Evolutionary conservation across 1,140 invertebrate species (phyloP), one percentile per base, ranked within the genome.

Genomic region (Leptestheria dahalacensis): DNA sequence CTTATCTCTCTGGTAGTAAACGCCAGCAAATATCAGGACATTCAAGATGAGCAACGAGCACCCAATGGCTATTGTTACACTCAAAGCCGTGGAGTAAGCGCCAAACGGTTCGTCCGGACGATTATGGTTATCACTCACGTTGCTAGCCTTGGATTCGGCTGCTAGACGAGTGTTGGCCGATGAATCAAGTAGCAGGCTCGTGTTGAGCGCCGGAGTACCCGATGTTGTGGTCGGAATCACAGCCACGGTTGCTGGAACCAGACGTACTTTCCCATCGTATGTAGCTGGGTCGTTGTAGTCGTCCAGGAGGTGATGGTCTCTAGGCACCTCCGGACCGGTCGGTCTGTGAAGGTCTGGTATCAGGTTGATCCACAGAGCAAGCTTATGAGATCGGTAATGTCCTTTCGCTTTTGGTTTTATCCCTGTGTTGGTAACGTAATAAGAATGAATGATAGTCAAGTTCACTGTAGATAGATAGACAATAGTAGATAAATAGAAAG

Each of bases 321-420:
- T 78, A 6, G 86, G 87, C 20, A 90, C 86, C 67, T 88, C 88
- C 63, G 88, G 85, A 15, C 84, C 80, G 1, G 87, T 87, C 1
- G 87, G 87, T 66, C 85, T 82, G 68, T 97, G 92, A n/a, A 98
- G 78, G 70, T 94, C 91, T 2, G 94, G 94, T 47, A 98, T 88
- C 20, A 97, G 76, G 67, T 94, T 90, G 28, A 93, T 71, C 95
- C 95, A 98, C 71, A 97, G 93, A 1, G 91, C 95, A n/a, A 97
- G 75, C 55, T 89, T 82, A 67, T 88, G 90, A 4, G 91, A 91
- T 63, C 93, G 80, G 73, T 97, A 97, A 73, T 96, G 93, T 67
- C 92, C 91, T 68, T 93, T 88, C 26, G 92, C 69, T 69, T 91
- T 89, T 0, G 88, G 83, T 72, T 91, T 91, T n/a, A 59, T 21